Conservation (phyloP, 1,140 invertebrate species). For the Polyergus mexicanus region DNA sequence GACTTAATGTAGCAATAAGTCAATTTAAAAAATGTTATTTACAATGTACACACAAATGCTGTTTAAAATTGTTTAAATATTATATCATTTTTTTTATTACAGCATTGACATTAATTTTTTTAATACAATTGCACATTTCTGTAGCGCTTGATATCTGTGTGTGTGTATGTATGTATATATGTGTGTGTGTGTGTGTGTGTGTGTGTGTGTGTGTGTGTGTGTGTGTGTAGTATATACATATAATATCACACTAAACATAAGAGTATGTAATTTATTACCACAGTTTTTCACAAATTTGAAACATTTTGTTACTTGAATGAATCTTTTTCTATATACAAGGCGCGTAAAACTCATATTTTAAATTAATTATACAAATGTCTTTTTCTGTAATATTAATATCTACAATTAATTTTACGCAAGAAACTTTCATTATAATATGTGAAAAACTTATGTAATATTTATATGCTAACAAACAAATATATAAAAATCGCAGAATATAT, state of each 20-base stretch:
- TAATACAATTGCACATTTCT: slow-evolving; percentile 32
- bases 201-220: neutral
- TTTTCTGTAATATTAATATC: slow-evolving; percentile 1
- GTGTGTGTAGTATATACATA: too few relatives aligned
- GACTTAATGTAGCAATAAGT: neutral
- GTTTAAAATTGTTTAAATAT: slow-evolving; percentile 5
- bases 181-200: neutral
- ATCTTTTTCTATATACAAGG: neutral
- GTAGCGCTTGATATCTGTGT: slow-evolving; percentile 25
- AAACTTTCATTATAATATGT: slow-evolving; percentile 1
- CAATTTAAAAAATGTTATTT: slow-evolving; percentile 7
- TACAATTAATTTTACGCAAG: neutral
- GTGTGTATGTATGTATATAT: neutral
- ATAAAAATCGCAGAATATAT: neutral
- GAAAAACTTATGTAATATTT: slow-evolving; percentile 30
- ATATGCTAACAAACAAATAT: neutral
- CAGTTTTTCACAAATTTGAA: slow-evolving; percentile 2
- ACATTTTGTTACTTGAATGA: slow-evolving; percentile 28
- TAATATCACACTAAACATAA: slow-evolving; percentile 25
- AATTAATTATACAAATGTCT: neutral
- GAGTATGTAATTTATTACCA: slow-evolving; percentile 15
- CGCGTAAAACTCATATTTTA: neutral
- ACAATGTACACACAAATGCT: neutral
- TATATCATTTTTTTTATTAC: neutral
- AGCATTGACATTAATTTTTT: neutral